Conservation (phyloP, 1,140 invertebrate species). For the Prorops nasuta region DNA sequence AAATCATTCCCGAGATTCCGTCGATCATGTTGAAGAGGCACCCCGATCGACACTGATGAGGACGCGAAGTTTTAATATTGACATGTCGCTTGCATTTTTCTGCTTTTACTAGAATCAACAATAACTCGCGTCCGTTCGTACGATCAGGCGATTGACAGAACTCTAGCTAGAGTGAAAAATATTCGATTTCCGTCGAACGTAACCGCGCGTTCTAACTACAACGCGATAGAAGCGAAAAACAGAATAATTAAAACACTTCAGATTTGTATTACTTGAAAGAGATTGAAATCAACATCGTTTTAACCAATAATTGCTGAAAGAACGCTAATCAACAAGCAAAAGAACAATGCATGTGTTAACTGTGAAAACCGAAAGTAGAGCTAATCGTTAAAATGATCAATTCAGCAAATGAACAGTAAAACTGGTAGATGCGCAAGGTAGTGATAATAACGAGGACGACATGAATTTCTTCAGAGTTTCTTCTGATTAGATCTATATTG, state of each 20-base stretch:
- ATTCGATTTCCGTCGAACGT: slow-evolving; percentile 18
- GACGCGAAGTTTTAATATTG: slow-evolving; percentile 10
- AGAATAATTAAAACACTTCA: slow-evolving; percentile 14
- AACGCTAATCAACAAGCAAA: slow-evolving; percentile 13
- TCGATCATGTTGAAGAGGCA: too few relatives aligned
- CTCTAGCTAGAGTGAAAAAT: too few relatives aligned
- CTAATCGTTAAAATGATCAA: slow-evolving; percentile 8
- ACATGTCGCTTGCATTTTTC: slow-evolving; percentile 3
- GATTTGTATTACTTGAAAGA: background rate
- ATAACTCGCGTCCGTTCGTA: slow-evolving; percentile 7
- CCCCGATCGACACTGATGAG: too few relatives aligned
- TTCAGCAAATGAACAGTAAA: background rate
- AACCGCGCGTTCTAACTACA: slow-evolving; percentile 22
- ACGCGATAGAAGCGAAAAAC: slow-evolving; percentile 22
- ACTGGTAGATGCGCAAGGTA: background rate
- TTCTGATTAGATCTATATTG: too few relatives aligned
- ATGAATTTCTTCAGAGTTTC: too few relatives aligned
- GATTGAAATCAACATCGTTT: too few relatives aligned
- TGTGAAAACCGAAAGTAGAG: slow-evolving; percentile 28
- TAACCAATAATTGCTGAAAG: background rate
- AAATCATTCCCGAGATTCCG: too few relatives aligned
- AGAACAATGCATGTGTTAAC: slow-evolving; percentile 43
- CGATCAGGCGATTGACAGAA: too few relatives aligned
- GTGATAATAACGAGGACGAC: background rate
- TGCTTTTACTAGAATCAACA: slow-evolving; percentile 17